Percentiles rank a stretch among this genome's conserved stretches.
Evolutionary conservation across 35 echinoderm and acorn worm genomes (phyloP).

Genomic region (Heliocidaris erythrogramma): DNA sequence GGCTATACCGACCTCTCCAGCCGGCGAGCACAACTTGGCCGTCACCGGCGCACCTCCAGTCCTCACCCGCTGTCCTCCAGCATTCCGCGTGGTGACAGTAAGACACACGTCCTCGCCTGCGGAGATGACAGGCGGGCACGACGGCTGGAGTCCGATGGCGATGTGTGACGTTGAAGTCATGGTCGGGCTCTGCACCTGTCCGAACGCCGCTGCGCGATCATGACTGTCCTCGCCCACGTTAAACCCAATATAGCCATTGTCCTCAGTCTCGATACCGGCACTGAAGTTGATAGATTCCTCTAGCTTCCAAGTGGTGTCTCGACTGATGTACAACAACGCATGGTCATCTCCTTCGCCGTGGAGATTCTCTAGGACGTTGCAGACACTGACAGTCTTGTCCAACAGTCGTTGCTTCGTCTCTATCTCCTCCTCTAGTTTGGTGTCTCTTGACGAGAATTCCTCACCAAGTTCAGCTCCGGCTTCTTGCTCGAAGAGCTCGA

Average conservation of each 20-base stretch:
- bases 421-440: slow-evolving; percentile 70
- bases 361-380: slow-evolving; percentile 86
- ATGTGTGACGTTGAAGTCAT: slow-evolving; percentile 49
- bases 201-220: slow-evolving; percentile 41
- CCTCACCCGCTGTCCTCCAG: slow-evolving; percentile 44
- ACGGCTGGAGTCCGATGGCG: slow-evolving; percentile 36
- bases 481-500: slow-evolving; percentile 73
- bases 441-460: slow-evolving; percentile 56
- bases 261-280: slow-evolving; percentile 60
- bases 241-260: slow-evolving; percentile 82
- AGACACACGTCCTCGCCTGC: slow-evolving; percentile 75
- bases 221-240: slow-evolving; percentile 42
- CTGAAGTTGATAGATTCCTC: slow-evolving; percentile 67
- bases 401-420: slow-evolving; percentile 69
- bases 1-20: slow-evolving; percentile 87
- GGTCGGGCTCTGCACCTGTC: slow-evolving; percentile 44
- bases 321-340: slow-evolving; percentile 77
- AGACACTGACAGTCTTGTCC: slow-evolving; percentile 86
- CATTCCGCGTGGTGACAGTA: slow-evolving; percentile 63
- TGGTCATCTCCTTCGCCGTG: slow-evolving; percentile 83
- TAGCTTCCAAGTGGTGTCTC: slow-evolving; percentile 78
- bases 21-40: slow-evolving; percentile 89
- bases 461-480: slow-evolving; percentile 70
- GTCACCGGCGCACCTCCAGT: slow-evolving; percentile 70
- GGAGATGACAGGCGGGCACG: slow-evolving; percentile 42